A percentile compares a stretch with the other conserved stretches of the same genome.
phyloP scores from a whole-genome alignment of 1,140 invertebrate species.

The Zaprionus inermis region DNA sequence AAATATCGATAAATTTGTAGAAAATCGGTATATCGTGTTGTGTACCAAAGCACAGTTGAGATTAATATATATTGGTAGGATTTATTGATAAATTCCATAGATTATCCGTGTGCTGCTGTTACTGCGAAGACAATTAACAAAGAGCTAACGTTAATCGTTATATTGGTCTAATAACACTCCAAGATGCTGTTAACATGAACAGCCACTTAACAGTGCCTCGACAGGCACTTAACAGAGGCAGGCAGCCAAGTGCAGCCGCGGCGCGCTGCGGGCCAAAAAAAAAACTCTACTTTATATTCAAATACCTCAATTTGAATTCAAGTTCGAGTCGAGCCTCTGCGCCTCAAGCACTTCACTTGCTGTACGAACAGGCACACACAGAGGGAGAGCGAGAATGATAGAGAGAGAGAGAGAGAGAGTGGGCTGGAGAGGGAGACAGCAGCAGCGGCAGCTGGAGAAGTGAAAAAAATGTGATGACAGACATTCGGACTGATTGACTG shows the following conservation, averaged over 20 bases:
- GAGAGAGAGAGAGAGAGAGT: neutral
- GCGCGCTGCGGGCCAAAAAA: neutral
- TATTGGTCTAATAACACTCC: neutral
- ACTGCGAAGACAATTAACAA: neutral
- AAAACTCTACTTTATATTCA: neutral
- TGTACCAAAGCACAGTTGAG: too few species aligned
- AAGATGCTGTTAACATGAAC: neutral
- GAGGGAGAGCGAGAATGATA: neutral
- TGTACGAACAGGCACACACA: too few species aligned
- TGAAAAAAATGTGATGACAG: constrained; percentile 64
- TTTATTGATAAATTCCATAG: too few species aligned
- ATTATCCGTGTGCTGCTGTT: too few species aligned
- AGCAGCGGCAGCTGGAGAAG: neutral
- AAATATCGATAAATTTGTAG: too few species aligned
- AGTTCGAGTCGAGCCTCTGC: neutral
- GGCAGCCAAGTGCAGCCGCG: neutral
- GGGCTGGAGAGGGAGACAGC: neutral
- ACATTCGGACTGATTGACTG: constrained; percentile 75
- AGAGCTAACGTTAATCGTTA: neutral
- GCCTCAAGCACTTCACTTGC: neutral
- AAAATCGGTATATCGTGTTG: too few species aligned
- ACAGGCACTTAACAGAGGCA: neutral
- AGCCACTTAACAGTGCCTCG: neutral
- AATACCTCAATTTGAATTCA: constrained; percentile 8
- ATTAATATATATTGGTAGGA: too few species aligned